Percentiles rank a stretch among this genome's conserved stretches.
Evolutionary conservation across 2,797 vertebrate species (phyloP).

Genomic region (Petrocephalus sullivani): DNA sequence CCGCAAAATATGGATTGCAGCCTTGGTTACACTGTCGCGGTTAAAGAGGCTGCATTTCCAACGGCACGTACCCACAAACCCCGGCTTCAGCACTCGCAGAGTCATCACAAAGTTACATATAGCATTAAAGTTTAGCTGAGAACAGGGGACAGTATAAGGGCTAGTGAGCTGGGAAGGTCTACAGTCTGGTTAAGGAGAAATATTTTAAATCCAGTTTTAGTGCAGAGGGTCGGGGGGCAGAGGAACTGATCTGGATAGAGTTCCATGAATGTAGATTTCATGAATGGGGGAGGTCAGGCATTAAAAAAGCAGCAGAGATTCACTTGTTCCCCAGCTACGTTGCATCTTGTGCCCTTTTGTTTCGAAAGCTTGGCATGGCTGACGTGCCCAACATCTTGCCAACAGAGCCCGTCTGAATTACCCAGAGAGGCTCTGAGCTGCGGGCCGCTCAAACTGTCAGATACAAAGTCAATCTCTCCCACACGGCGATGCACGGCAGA

Average conservation of each 20-base stretch:
- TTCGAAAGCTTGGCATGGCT: constrained; percentile 42
- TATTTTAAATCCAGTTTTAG: neutral
- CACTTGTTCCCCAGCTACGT: constrained; percentile 57
- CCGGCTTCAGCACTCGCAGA: neutral
- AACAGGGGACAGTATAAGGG: neutral
- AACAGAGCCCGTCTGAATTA: constrained; percentile 28
- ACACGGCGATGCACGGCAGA: neutral
- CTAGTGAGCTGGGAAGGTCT: neutral
- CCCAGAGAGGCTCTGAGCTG: neutral
- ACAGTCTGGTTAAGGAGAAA: constrained; percentile 5
- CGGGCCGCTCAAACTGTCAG: constrained; percentile 35
- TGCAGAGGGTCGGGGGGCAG: neutral
- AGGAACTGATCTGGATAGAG: constrained; percentile 19
- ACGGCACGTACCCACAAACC: neutral
- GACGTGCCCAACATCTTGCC: constrained; percentile 42
- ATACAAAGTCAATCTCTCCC: constrained; percentile 34
- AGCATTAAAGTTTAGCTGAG: constrained; percentile 7
- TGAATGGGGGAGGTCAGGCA: constrained; percentile 38
- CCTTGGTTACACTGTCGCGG: neutral
- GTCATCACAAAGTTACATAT: neutral
- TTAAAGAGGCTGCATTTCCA: neutral
- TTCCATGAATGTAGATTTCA: constrained; percentile 45
- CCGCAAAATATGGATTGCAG: neutral
- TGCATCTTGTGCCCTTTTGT: constrained; percentile 61
- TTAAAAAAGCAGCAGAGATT: constrained; percentile 45